These are phyloP conservation scores for Cricetomys ansorgei DNA, from an alignment of 2,113 vertebrate genomes.

Conservation along the genomic window DNA sequence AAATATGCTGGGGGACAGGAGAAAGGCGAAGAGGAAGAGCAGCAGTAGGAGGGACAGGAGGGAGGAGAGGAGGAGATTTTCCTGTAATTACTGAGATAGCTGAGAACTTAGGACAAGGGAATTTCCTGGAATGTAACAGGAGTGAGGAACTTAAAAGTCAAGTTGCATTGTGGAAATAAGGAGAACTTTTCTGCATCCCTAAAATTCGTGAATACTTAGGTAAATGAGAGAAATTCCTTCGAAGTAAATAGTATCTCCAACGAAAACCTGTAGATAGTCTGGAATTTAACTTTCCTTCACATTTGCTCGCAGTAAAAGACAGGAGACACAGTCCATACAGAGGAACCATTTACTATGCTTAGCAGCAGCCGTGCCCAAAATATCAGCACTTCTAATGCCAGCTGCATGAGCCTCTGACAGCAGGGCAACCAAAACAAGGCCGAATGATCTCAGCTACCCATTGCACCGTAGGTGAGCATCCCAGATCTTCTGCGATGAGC, in stretches of 20 bases:
- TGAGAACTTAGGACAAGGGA: background rate
- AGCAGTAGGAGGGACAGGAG: too few species aligned
- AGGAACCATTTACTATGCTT: background rate
- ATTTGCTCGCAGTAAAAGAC: background rate
- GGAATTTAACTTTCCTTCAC: background rate
- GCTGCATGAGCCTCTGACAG: background rate
- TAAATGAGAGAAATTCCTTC: conserved; percentile 29
- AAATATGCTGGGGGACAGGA: background rate
- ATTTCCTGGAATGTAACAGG: background rate
- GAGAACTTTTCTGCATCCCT: background rate
- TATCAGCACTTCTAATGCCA: background rate
- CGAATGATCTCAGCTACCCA: background rate
- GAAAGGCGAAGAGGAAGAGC: too few species aligned
- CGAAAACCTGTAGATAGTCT: background rate
- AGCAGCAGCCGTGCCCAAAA: background rate
- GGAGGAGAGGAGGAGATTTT: background rate
- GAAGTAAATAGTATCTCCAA: background rate
- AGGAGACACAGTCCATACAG: background rate
- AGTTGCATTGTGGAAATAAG: background rate
- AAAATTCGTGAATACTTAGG: conserved; percentile 5
- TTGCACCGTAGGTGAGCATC: background rate
- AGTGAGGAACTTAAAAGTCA: background rate
- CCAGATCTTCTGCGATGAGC: background rate
- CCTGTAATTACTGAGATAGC: background rate
- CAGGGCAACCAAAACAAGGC: background rate